phyloP scores from a whole-genome alignment of 2,113 vertebrate genomes.

The Rhipidura dahli region DNA sequence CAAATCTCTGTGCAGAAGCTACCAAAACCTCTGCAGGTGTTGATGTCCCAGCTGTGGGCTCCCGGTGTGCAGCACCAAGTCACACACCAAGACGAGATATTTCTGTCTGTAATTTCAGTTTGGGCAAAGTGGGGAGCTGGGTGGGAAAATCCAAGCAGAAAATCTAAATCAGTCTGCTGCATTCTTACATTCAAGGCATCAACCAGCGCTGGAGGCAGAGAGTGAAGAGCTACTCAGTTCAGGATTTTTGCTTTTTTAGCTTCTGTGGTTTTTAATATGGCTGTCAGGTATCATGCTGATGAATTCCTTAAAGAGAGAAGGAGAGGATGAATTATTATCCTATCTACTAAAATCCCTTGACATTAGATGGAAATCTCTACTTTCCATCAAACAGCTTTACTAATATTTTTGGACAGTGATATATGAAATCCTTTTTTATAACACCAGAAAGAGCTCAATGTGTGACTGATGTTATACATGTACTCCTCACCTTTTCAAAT shows the following conservation, averaged over 20 bases:
- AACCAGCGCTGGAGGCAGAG: background rate
- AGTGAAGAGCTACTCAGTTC: background rate
- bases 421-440: background rate
- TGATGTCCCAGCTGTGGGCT: background rate
- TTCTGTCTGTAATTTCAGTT: background rate
- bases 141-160: background rate
- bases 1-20: background rate
- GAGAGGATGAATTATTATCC: background rate
- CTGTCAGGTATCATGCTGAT: background rate
- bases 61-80: rapidly evolving
- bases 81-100: background rate
- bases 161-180: background rate
- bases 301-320: background rate
- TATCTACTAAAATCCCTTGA: background rate
- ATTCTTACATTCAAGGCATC: background rate
- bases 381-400: background rate
- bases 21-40: background rate
- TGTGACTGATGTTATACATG: background rate
- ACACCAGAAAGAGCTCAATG: background rate
- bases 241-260: background rate
- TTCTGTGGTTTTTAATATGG: background rate
- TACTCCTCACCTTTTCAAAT: background rate
- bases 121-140: background rate
- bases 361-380: background rate
- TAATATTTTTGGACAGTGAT: background rate